phyloP scores from a whole-genome alignment of 2,888 invertebrate genomes.

The Agriopis marginaria region DNA sequence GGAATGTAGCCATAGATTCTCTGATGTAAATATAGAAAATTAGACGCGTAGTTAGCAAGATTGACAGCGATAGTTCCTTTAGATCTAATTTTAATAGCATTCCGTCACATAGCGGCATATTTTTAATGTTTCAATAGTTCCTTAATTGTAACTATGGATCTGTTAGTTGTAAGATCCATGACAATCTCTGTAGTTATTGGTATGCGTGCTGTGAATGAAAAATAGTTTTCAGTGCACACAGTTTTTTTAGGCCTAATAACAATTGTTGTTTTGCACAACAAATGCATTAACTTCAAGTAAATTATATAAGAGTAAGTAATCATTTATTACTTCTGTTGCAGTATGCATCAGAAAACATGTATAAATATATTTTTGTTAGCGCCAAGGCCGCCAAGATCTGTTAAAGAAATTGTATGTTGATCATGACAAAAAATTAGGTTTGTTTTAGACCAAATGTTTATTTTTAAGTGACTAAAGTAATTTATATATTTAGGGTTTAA shows the following conservation, averaged over 20 bases:
- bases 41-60: conserved; percentile 45
- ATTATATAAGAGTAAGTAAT: background rate
- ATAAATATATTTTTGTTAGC: conserved; percentile 33
- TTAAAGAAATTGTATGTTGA: conserved; percentile 56
- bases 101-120: conserved; percentile 44
- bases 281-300: conserved; percentile 11
- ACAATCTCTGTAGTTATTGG: conserved; percentile 21
- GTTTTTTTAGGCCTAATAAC: background rate
- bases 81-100: conserved; percentile 57
- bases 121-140: conserved; percentile 38
- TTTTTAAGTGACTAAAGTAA: conserved; percentile 59
- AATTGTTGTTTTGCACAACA: conserved; percentile 1
- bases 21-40: conserved; percentile 63
- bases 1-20: conserved; percentile 73
- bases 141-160: conserved; percentile 34
- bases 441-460: conserved; percentile 70
- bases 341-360: conserved; percentile 1
- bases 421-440: conserved; percentile 74
- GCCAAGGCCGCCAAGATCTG: conserved; percentile 58
- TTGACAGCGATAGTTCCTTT: conserved; percentile 71
- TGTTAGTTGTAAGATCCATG: conserved; percentile 24
- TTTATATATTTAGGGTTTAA: conserved; percentile 43
- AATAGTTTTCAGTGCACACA: background rate
- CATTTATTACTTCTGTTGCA: background rate
- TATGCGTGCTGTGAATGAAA: conserved; percentile 13